Evolutionary conservation across 2,113 vertebrate species (phyloP), one percentile per base, ranked within the genome.

Genomic region (Ameiurus melas): DNA sequence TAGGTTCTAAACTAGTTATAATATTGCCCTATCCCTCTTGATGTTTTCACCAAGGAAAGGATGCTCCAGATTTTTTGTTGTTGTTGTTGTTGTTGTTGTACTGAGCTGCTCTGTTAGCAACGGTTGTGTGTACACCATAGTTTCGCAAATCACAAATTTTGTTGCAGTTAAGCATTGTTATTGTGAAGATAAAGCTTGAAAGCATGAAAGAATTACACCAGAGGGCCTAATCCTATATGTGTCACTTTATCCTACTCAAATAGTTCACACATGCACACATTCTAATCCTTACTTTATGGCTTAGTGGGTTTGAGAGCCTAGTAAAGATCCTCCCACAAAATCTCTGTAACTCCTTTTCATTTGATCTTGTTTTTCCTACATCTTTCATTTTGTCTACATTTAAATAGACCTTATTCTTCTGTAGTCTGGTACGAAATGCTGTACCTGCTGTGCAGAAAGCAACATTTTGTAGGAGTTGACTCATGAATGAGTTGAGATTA

Each of bases 211-310:
- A 55, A 78, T 80, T 75, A 62, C 57, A 47, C 75, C 85, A 53
- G 60, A 80, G n/a, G 43, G 43, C 43, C 30, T 78, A 86, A 47
- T 62, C 68, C 68, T 71, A 66, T 78, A 12, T 79, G 27, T 79
- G 73, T 84, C 80, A 47, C 51, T 66, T 89, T 85, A 90, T 62
- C 64, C 73, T 78, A 47, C 13, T 39, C 25, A 43, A 86, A 71
- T 7, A 71, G 30, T 71, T 36, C 33, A 71, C 16, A 71, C 1
- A 51, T 51, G 47, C 47, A 10, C 9, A 1, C 16, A 39, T 39
- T 17, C 17, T 71, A 36, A 71, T 71, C 27, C 27, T 66, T 33
- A 36, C 30, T 36, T 71, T 71, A 36, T 71, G 68, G 17, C 17
- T 73, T 39, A 73, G 6, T 73, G 36, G 17, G 17, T 33, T 73